Percentiles rank a stretch among this genome's conserved stretches.
phyloP scores from a whole-genome alignment of 1,140 invertebrate species.

The Euwallacea fornicatus region DNA sequence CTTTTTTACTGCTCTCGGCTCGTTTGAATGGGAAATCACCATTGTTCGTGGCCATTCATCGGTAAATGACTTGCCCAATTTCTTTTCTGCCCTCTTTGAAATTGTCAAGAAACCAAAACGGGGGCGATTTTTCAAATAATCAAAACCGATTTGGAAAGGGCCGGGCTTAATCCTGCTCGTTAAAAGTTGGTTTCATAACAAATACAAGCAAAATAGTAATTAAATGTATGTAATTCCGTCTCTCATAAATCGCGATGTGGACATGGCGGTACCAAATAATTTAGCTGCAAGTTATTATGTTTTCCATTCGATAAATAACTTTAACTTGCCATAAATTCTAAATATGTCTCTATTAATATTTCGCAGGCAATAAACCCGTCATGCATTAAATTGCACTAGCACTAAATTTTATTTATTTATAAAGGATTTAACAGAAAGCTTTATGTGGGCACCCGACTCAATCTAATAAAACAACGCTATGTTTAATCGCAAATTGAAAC shows the following conservation, averaged over 20 bases:
- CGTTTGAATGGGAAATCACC: slow-evolving; percentile 13
- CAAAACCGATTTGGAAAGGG: too few relatives aligned
- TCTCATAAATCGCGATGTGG: too few relatives aligned
- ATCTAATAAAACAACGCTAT: too few relatives aligned
- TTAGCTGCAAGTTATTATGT: too few relatives aligned
- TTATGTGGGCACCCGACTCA: too few relatives aligned
- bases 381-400: neutral
- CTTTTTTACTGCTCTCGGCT: slow-evolving; percentile 25
- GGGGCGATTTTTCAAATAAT: neutral
- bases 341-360: neutral
- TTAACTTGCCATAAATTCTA: neutral
- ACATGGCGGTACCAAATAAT: too few relatives aligned
- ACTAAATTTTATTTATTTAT: slow-evolving; percentile 2
- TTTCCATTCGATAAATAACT: neutral
- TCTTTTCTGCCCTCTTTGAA: slow-evolving; percentile 4
- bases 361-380: slow-evolving; percentile 4
- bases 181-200: too few relatives aligned
- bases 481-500: too few relatives aligned
- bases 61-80: slow-evolving; percentile 23
- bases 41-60: slow-evolving; percentile 29
- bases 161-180: too few relatives aligned
- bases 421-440: too few relatives aligned
- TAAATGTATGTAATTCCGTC: too few relatives aligned
- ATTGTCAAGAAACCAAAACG: slow-evolving; percentile 4
- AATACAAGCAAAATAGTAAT: neutral